Base-by-base conservation (phyloP, 2,888 invertebrate genomes). In the Leptopterna dolabrata region DNA sequence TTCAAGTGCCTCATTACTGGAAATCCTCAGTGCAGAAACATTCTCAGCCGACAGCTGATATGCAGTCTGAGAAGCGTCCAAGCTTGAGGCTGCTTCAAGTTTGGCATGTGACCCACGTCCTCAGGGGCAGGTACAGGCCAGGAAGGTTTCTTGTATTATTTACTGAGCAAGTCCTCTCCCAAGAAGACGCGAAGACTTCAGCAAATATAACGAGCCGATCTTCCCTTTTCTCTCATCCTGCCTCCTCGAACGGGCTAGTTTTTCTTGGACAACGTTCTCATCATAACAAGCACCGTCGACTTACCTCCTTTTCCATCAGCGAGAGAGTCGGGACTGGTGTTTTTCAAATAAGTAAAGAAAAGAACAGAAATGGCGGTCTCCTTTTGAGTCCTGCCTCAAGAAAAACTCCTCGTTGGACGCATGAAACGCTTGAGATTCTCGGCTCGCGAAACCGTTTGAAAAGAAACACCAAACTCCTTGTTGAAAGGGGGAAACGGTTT, bases 281-380 rank as follows among this genome's bases (percentile, higher is more conserved):
- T 63, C 24, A 9, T 41, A 78, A 78, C 78, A 41, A 73, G 36
- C 41, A 36, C 30, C 73, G 1, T 16, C 30, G 14, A 3, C 78
- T 43, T 24, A 78, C 45, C 78, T 78, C 41, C 43, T 43, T 81
- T 81, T 76, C 73, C 78, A 45, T 78, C 19, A 7, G 41, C 78
- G 19, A 71, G 45, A 41, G 29, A 71, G 30, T 30, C 73, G 36
- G 7, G 4, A 4, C 73, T n/a, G 45, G 78, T 19, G 83, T 83
- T 83, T 83, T 83, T 83, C 83, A 83, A 73, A 85, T 73, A 85
- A 85, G 47, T 83, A 70, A 73, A 83, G 71, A 83, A 83, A 83
- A 27, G 24, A 73, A 85, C 73, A 45, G 76, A 71, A 76, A 76
- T 76, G 85, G 85, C 85, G 85, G 85, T 85, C 85, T 76, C 85